These are phyloP conservation scores for Zaprionus tsacasi DNA, from an alignment of 1,140 invertebrate genomes.

Conservation along the genomic window DNA sequence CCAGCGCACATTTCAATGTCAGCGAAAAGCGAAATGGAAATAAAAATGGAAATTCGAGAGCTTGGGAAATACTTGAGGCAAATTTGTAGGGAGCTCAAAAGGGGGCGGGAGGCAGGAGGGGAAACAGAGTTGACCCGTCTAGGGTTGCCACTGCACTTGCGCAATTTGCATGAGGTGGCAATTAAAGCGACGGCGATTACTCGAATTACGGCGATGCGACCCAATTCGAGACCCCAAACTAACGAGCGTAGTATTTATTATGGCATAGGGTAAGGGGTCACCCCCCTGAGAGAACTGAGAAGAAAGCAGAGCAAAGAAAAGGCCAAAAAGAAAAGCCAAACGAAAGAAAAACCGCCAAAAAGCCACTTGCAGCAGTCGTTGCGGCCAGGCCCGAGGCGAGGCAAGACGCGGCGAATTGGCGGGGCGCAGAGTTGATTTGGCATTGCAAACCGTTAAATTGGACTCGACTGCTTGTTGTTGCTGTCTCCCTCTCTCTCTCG, in stretches of 20 bases:
- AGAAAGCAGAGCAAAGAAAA: constrained; percentile 5
- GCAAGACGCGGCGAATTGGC: constrained; percentile 10
- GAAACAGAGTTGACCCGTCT: too few species aligned
- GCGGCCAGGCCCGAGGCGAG: constrained; percentile 6
- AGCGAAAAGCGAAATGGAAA: constrained; percentile 26
- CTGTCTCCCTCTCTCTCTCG: constrained; percentile 20
- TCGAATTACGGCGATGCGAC: constrained; percentile 26
- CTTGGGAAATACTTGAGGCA: not conserved
- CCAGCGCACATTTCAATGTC: constrained; percentile 62
- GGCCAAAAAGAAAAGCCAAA: constrained; percentile 34
- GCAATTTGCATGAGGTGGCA: constrained; percentile 43
- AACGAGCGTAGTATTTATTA: constrained; percentile 71
- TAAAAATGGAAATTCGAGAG: constrained; percentile 1
- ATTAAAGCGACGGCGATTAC: constrained; percentile 43
- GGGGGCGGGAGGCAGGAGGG: not conserved
- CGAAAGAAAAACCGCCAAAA: constrained; percentile 16
- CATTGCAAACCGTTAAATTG: constrained; percentile 66
- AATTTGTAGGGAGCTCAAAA: not conserved
- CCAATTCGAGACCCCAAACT: constrained; percentile 45
- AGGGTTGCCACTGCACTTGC: constrained; percentile 13
- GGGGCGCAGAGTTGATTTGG: constrained; percentile 14
- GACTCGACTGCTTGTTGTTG: constrained; percentile 45
- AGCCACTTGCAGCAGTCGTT: constrained; percentile 42
- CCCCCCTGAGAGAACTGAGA: not conserved
- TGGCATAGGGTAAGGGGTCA: not conserved